These are phyloP conservation scores for Brachyptera putata DNA, from an alignment of 2,888 invertebrate genomes.

Conservation along the genomic window DNA sequence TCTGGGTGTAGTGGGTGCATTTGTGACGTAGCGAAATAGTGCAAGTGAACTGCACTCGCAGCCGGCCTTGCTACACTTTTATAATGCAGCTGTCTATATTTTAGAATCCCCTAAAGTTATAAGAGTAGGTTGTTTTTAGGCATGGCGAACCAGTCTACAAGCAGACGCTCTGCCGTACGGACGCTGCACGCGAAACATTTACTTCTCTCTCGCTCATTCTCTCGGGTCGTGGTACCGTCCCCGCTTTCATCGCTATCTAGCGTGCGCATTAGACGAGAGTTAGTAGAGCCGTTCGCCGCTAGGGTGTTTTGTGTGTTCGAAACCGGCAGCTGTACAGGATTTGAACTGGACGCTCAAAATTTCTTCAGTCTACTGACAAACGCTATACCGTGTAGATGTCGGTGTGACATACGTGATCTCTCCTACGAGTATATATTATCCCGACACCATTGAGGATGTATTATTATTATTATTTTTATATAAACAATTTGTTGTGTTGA, in stretches of 20 bases:
- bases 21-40: slow-evolving; percentile 15
- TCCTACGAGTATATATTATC: background rate
- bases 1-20: background rate
- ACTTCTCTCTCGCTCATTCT: background rate
- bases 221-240: background rate
- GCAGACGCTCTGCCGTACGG: background rate
- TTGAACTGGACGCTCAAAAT: slow-evolving; percentile 14
- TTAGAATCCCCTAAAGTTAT: slow-evolving; percentile 18
- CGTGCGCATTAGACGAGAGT: slow-evolving; percentile 3
- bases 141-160: slow-evolving; percentile 8
- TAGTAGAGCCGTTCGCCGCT: slow-evolving; percentile 7
- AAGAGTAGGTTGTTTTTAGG: slow-evolving; percentile 3
- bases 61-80: slow-evolving; percentile 26
- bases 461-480: slow-evolving; percentile 11
- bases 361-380: slow-evolving; percentile 26
- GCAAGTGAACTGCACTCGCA: slow-evolving; percentile 30
- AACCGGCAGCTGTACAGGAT: slow-evolving; percentile 16
- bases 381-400: slow-evolving; percentile 20
- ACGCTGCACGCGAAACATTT: background rate
- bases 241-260: slow-evolving; percentile 11
- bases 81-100: slow-evolving; percentile 10
- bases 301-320: slow-evolving; percentile 9
- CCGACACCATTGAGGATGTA: slow-evolving; percentile 13
- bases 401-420: background rate
- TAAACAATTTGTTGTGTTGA: slow-evolving; percentile 15